Percentiles rank a stretch among this genome's conserved stretches.
phyloP scores from a whole-genome alignment of 2,888 invertebrate genomes.

The Dione vanillae region DNA sequence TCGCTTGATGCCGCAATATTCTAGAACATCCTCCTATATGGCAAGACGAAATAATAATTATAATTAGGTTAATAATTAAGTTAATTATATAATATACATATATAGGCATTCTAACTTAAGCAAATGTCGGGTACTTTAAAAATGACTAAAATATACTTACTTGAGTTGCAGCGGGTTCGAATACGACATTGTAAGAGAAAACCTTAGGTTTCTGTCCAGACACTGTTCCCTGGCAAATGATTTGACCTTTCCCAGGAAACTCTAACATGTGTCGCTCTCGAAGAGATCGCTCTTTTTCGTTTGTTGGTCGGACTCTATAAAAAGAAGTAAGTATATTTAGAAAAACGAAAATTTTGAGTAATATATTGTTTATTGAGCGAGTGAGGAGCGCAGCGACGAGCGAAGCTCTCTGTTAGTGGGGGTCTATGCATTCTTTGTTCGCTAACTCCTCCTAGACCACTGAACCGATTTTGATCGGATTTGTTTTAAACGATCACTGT shows the following conservation, averaged over 20 bases:
- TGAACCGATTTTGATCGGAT: too few species aligned
- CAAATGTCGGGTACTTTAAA: background rate
- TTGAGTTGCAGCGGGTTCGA: slow-evolving; percentile 94
- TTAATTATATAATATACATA: too few species aligned
- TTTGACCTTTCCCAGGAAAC: slow-evolving; percentile 95
- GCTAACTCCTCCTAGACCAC: too few species aligned
- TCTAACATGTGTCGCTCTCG: slow-evolving; percentile 89
- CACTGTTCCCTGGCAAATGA: slow-evolving; percentile 85
- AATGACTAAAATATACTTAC: slow-evolving; percentile 50
- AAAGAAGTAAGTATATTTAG: background rate
- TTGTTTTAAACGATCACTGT: too few species aligned
- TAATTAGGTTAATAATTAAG: too few species aligned
- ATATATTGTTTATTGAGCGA: too few species aligned
- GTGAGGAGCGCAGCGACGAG: too few species aligned
- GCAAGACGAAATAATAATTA: too few species aligned
- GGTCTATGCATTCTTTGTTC: too few species aligned
- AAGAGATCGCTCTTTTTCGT: slow-evolving; percentile 88
- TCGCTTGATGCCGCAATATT: slow-evolving; percentile 95
- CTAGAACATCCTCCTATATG: slow-evolving; percentile 88
- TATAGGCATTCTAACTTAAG: too few species aligned
- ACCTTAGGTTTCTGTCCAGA: slow-evolving; percentile 89
- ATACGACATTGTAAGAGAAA: slow-evolving; percentile 98
- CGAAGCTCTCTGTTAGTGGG: too few species aligned
- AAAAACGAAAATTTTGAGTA: background rate
- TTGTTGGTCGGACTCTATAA: slow-evolving; percentile 91